phyloP scores from a whole-genome alignment of 2,113 vertebrate species.

The Apistogramma diplotaenia region DNA sequence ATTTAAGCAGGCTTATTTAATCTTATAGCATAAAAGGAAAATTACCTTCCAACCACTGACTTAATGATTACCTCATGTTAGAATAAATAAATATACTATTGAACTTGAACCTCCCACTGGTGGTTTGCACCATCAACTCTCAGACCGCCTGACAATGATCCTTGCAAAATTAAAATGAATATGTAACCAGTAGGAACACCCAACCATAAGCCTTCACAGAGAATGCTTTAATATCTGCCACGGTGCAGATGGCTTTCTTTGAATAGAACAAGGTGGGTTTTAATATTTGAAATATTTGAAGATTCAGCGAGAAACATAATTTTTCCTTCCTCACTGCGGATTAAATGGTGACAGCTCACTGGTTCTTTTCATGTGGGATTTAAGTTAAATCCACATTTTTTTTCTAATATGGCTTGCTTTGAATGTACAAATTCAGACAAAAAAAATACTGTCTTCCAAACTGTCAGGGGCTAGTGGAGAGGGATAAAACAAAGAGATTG shows the following conservation, averaged over 20 bases:
- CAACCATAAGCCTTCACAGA: slow-evolving; percentile 45
- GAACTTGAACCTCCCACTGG: neutral
- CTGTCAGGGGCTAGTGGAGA: neutral
- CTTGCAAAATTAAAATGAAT: slow-evolving; percentile 60
- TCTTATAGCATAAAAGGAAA: slow-evolving; percentile 7
- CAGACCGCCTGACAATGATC: slow-evolving; percentile 33
- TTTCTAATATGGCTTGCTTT: slow-evolving; percentile 39
- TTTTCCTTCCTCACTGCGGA: slow-evolving; percentile 33
- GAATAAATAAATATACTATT: slow-evolving; percentile 1
- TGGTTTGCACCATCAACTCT: slow-evolving; percentile 19
- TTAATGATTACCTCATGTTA: neutral
- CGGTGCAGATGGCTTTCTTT: slow-evolving; percentile 41
- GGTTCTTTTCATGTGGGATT: slow-evolving; percentile 67
- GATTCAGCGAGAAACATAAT: slow-evolving; percentile 65
- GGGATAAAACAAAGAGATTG: slow-evolving; percentile 6
- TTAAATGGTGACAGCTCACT: slow-evolving; percentile 65
- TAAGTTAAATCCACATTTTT: slow-evolving; percentile 56
- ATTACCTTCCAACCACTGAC: neutral
- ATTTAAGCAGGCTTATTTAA: neutral
- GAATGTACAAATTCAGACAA: slow-evolving; percentile 40
- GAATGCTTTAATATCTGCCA: slow-evolving; percentile 52
- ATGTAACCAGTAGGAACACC: slow-evolving; percentile 38
- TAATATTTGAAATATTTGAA: slow-evolving; percentile 69
- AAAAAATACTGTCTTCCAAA: slow-evolving; percentile 3
- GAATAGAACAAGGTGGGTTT: slow-evolving; percentile 55